Evolutionary conservation across 2,797 vertebrate genomes (phyloP).

Genomic region (Kryptolebias ocellatus): DNA sequence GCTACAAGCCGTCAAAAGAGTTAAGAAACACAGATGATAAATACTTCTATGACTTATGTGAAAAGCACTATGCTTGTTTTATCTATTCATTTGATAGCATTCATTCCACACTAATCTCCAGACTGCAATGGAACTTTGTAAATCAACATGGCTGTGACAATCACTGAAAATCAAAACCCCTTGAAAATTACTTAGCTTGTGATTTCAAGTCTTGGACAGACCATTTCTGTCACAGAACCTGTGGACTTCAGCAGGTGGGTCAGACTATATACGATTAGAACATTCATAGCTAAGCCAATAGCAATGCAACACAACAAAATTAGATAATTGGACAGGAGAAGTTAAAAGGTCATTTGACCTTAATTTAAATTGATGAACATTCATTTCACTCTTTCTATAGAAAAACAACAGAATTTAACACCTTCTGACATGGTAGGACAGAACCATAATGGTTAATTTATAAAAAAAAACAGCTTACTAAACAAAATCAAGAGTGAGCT

Average conservation of each 20-base stretch:
- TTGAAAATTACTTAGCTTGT: slow-evolving; percentile 60
- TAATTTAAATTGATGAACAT: slow-evolving; percentile 25
- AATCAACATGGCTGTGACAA: slow-evolving; percentile 28
- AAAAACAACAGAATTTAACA: slow-evolving; percentile 56
- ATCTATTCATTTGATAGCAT: not conserved
- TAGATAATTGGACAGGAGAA: slow-evolving; percentile 11
- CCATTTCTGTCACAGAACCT: slow-evolving; percentile 34
- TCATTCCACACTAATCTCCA: not conserved
- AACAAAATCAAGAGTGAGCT: slow-evolving; percentile 54
- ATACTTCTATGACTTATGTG: not conserved
- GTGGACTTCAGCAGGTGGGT: slow-evolving; percentile 22
- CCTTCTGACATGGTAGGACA: slow-evolving; percentile 29
- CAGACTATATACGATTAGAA: slow-evolving; percentile 14
- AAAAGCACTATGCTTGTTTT: not conserved
- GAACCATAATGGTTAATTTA: slow-evolving; percentile 62
- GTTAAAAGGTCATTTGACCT: slow-evolving; percentile 43
- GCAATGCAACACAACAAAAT: slow-evolving; percentile 15
- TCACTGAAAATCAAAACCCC: slow-evolving; percentile 67
- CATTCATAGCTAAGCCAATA: slow-evolving; percentile 15
- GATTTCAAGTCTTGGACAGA: slow-evolving; percentile 55
- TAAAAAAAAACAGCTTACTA: slow-evolving; percentile 59
- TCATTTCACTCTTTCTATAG: slow-evolving; percentile 18
- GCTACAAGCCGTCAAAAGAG: not conserved
- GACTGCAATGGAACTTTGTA: not conserved
- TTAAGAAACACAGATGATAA: not conserved